A percentile compares a stretch with the other conserved stretches of the same genome.
Evolutionary conservation across 1,140 invertebrate genomes (phyloP).

Genomic region (Acromyrmex echinatior): DNA sequence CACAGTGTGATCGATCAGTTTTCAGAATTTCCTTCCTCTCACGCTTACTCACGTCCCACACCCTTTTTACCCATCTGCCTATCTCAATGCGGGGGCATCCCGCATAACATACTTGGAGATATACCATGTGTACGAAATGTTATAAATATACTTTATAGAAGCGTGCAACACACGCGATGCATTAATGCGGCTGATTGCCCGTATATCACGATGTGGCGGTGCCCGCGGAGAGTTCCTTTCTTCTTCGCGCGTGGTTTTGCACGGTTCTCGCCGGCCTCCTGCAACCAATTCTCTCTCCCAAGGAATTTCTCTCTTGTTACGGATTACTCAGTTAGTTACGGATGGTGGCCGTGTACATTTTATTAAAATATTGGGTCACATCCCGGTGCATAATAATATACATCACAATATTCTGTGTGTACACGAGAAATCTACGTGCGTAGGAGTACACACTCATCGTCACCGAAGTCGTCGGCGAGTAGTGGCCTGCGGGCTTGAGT

Average conservation of each 20-base stretch:
- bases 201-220: constrained; percentile 81
- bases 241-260: constrained; percentile 42
- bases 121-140: constrained; percentile 79
- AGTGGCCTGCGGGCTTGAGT: constrained; percentile 53
- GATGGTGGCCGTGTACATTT: constrained; percentile 75
- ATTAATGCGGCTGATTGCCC: constrained; percentile 85
- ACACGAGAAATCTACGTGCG: neutral
- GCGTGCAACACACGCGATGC: constrained; percentile 80
- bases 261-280: constrained; percentile 15
- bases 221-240: constrained; percentile 55
- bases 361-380: constrained; percentile 86
- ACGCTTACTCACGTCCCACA: neutral
- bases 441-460: neutral
- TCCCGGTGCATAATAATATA: constrained; percentile 71
- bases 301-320: constrained; percentile 64
- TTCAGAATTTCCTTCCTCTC: constrained; percentile 14
- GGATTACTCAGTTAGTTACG: constrained; percentile 80
- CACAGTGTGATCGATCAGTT: constrained; percentile 28
- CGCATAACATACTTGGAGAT: constrained; percentile 68
- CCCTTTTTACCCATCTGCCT: neutral
- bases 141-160: constrained; percentile 84
- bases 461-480: constrained; percentile 11
- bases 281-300: neutral
- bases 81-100: constrained; percentile 10
- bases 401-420: constrained; percentile 22